phyloP scores from a whole-genome alignment of 92 coral and sea anemone species.

The Micromussa lordhowensis region DNA sequence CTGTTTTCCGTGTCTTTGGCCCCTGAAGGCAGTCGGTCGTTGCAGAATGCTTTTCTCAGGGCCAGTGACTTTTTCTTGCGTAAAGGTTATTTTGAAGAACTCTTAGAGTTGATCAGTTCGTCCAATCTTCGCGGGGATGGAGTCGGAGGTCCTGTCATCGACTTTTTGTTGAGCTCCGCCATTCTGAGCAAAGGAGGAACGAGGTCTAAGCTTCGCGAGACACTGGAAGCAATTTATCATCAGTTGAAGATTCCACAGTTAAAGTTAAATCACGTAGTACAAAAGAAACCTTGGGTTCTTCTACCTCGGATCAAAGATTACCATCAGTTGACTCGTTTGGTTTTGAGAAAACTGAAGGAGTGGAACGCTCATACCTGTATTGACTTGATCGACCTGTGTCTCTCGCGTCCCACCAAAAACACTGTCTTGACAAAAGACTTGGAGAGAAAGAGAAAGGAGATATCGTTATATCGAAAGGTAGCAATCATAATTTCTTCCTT shows the following conservation, averaged over 20 bases:
- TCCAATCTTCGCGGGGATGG: slow-evolving; percentile 79
- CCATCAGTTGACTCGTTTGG: slow-evolving; percentile 80
- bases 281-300: slow-evolving; percentile 82
- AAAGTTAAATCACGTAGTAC: slow-evolving; percentile 75
- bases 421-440: slow-evolving; percentile 70
- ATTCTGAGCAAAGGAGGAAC: slow-evolving; percentile 81
- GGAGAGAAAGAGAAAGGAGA: slow-evolving; percentile 74
- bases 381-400: slow-evolving; percentile 76
- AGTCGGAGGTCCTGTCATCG: slow-evolving; percentile 69
- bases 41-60: slow-evolving; percentile 76
- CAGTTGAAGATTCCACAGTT: slow-evolving; percentile 74
- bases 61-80: slow-evolving; percentile 81
- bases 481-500: background rate
- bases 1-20: slow-evolving; percentile 75
- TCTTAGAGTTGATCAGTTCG: slow-evolving; percentile 81
- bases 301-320: slow-evolving; percentile 76
- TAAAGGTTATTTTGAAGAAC: slow-evolving; percentile 81
- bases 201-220: slow-evolving; percentile 51
- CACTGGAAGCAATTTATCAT: slow-evolving; percentile 50
- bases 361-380: slow-evolving; percentile 83
- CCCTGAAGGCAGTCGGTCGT: slow-evolving; percentile 65
- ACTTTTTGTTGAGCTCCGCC: slow-evolving; percentile 85
- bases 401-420: slow-evolving; percentile 80
- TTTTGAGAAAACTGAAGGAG: slow-evolving; percentile 72
- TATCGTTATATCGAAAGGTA: slow-evolving; percentile 81